Evolutionary conservation across 2,888 invertebrate species (phyloP).

Genomic region (Parnassius apollo): DNA sequence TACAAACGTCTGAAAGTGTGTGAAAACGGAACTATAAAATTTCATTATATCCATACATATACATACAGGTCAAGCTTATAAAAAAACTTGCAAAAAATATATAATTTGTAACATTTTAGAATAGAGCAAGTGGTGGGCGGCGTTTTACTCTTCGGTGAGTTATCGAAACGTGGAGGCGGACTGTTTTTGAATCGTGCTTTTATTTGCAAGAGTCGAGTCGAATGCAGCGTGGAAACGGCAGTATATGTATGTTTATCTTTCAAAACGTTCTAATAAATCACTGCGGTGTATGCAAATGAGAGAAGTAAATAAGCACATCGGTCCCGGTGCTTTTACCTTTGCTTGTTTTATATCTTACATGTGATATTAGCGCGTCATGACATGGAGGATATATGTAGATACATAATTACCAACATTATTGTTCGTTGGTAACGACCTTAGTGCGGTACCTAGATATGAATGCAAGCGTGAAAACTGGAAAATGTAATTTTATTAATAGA

Average conservation of each 20-base stretch:
- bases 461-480: too few species aligned
- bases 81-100: not conserved
- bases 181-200: conserved; percentile 20
- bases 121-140: conserved; percentile 1
- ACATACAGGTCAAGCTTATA: too few species aligned
- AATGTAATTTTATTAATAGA: too few species aligned
- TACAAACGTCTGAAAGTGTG: too few species aligned
- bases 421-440: too few species aligned
- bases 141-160: conserved; percentile 6
- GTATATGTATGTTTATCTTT: conserved; percentile 13
- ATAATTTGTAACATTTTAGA: not conserved
- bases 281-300: conserved; percentile 14
- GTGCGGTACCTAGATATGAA: too few species aligned
- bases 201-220: not conserved
- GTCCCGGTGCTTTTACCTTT: not conserved
- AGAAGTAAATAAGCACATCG: conserved; percentile 16
- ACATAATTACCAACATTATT: too few species aligned
- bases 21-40: too few species aligned
- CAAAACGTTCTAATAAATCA: conserved; percentile 25
- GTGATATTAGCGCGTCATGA: conserved; percentile 7
- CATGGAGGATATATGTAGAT: too few species aligned
- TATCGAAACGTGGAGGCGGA: conserved; percentile 17
- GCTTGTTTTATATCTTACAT: conserved; percentile 5
- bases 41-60: too few species aligned
- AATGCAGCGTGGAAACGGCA: conserved; percentile 2